Conservation (phyloP, 2,113 vertebrate genomes). For the Entomyzon cyanotis region DNA sequence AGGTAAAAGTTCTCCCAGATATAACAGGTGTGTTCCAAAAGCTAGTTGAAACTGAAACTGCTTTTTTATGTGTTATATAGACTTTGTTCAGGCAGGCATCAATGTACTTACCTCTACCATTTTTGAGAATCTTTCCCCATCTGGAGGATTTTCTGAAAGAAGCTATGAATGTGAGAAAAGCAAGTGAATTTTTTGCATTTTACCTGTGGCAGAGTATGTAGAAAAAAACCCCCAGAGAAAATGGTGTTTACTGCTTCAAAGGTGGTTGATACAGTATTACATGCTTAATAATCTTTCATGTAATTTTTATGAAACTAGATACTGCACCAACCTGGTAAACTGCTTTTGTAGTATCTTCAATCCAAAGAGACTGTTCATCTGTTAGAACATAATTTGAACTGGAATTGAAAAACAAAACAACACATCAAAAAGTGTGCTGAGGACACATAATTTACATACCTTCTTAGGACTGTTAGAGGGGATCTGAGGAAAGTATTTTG, state of each 20-base stretch:
- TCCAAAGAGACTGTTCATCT: slow-evolving; percentile 95
- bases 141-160: slow-evolving; percentile 92
- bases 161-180: slow-evolving; percentile 76
- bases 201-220: not conserved
- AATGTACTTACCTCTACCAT: slow-evolving; percentile 89
- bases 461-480: not conserved
- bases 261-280: not conserved
- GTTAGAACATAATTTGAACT: slow-evolving; percentile 92
- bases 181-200: not conserved
- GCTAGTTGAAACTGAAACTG: not conserved
- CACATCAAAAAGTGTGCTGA: not conserved
- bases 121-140: slow-evolving; percentile 91
- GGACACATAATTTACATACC: not conserved
- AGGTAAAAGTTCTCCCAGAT: not conserved
- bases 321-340: slow-evolving; percentile 90
- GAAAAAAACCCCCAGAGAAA: not conserved
- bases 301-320: not conserved
- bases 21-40: not conserved
- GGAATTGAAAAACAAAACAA: not conserved
- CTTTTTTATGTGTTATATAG: not conserved
- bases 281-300: not conserved
- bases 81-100: not conserved
- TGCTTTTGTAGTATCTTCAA: slow-evolving; percentile 94
- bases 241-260: not conserved
- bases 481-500: not conserved